Conservation (phyloP, 2,888 invertebrate genomes). For the Caenorhabditis wallacei region DNA sequence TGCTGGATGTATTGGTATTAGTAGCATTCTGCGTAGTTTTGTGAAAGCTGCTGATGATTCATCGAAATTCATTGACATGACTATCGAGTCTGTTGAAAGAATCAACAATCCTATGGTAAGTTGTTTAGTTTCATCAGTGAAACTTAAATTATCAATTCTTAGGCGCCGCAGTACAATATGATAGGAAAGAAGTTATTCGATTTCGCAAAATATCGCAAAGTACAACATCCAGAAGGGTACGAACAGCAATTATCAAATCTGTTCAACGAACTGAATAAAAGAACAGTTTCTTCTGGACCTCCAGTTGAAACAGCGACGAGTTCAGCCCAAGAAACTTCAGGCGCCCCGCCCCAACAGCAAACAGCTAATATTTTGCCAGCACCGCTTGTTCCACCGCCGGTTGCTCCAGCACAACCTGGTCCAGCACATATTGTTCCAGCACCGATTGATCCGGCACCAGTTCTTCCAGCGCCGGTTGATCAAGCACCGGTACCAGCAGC, state of each 20-base stretch:
- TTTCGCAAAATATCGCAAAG: not conserved
- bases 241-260: not conserved
- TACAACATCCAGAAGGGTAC: not conserved
- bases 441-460: too few relatives aligned
- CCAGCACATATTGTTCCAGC: too few relatives aligned
- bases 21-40: slow-evolving; percentile 6
- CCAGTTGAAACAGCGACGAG: not conserved
- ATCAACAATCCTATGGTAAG: not conserved
- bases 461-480: too few relatives aligned
- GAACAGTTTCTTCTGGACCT: not conserved
- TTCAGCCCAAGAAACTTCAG: too few relatives aligned
- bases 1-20: not conserved
- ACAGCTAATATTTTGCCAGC: too few relatives aligned
- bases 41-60: slow-evolving; percentile 3
- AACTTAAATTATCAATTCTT: too few relatives aligned
- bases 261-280: slow-evolving; percentile 1
- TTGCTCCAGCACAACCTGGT: too few relatives aligned
- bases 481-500: too few relatives aligned
- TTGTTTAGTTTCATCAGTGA: not conserved
- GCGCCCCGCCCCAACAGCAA: too few relatives aligned
- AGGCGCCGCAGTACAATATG: slow-evolving; percentile 13
- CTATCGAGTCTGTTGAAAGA: slow-evolving; percentile 3
- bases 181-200: slow-evolving; percentile 1
- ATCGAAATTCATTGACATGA: not conserved
- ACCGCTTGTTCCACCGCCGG: too few relatives aligned